Evolutionary conservation across 2,888 invertebrate genomes (phyloP), one percentile per base, ranked within the genome.

Genomic region (Cancer borealis): DNA sequence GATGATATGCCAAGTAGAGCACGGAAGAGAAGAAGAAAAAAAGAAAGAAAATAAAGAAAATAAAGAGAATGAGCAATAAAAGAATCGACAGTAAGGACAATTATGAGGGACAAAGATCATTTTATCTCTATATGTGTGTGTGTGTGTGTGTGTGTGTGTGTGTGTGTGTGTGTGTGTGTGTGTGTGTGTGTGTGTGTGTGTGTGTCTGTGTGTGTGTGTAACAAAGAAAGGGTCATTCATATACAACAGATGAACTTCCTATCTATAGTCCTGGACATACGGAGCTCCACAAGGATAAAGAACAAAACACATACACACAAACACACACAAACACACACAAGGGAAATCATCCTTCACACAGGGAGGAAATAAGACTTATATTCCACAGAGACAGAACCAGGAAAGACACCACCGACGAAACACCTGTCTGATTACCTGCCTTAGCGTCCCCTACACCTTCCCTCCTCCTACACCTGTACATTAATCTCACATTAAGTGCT

Each of bases 111-210:
- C n/a, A 66, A 66, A n/a, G 14, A n/a, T 5, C 0, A 6, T 79
- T 26, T 26, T 79, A 30, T 79, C 30, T 79, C 30, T 14, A 30
- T 12, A 30, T 79, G 79, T 79, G 79, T 79, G 79, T 79, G 79
- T 79, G 79, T 79, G 79, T 79, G 79, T 79, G 79, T 79, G 79
- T 79, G 79, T 79, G 79, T 79, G 79, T 79, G 79, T 79, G 79
- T 79, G 79, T 79, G 79, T 79, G 79, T 79, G 79, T 79, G 73
- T 73, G 73, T 73, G 73, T 73, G 73, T 73, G 73, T 73, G 73
- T 73, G 73, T 73, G 73, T n/a, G 73, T n/a, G 73, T n/a, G 73
- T n/a, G 73, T n/a, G 73, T 73, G 73, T 73, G 73, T 73, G 73
- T 73, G 73, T 73, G 73, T 73, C n/a, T n/a, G 73, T n/a, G 73